phyloP scores from a whole-genome alignment of 2,113 vertebrate species.

The Rhineura floridana region DNA sequence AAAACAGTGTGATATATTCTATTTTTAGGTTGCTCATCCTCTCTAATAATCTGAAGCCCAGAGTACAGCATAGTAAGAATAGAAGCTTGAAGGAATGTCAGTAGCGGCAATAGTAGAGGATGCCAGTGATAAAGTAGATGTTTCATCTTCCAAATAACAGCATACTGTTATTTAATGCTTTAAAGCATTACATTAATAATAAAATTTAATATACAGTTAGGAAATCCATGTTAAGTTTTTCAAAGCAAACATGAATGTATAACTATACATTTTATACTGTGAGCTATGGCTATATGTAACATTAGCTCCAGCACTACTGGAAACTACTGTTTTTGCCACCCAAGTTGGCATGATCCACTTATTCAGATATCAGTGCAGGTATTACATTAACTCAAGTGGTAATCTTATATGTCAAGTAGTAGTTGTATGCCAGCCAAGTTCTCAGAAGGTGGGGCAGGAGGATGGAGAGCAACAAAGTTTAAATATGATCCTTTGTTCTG shows the following conservation, averaged over 20 bases:
- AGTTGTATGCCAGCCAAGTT: not conserved
- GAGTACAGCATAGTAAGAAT: conserved; percentile 21
- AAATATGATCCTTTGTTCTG: not conserved
- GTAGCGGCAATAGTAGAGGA: not conserved
- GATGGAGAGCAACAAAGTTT: not conserved
- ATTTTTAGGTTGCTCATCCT: conserved; percentile 45
- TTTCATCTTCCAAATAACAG: conserved; percentile 32
- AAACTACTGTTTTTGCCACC: not conserved
- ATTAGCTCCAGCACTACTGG: not conserved
- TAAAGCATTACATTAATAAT: conserved; percentile 18
- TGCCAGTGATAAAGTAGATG: conserved; percentile 24
- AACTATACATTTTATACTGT: fast-evolving
- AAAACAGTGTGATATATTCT: conserved; percentile 17
- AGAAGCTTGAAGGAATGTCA: not conserved
- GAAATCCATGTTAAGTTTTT: not conserved
- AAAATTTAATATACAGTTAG: conserved; percentile 24
- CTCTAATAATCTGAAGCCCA: conserved; percentile 27
- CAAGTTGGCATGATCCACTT: conserved; percentile 1
- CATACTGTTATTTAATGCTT: not conserved
- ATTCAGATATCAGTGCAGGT: not conserved
- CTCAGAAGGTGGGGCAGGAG: not conserved
- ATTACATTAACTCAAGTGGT: conserved; percentile 4
- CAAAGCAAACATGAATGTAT: not conserved
- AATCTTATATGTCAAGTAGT: not conserved
- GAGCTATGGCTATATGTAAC: not conserved